Percentiles rank a stretch among this genome's conserved stretches.
Conservation (phyloP, 2,888 invertebrate genomes). For the Tupiocoris notatus region DNA sequence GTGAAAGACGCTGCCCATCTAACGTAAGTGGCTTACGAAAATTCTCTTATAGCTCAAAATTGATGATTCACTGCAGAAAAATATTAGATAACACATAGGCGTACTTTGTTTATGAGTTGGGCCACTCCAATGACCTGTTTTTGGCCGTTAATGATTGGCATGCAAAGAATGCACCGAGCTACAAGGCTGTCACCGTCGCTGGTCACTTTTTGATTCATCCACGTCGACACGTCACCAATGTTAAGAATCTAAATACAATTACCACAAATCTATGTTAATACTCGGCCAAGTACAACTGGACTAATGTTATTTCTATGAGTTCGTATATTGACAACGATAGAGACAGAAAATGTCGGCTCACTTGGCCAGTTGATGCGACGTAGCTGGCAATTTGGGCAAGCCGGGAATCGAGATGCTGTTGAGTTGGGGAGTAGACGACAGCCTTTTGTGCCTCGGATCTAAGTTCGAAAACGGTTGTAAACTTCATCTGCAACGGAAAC, state of each 20-base stretch:
- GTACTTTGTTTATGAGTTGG: conserved; percentile 85
- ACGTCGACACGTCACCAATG: conserved; percentile 80
- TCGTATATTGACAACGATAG: too few species aligned
- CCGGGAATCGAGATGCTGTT: conserved; percentile 68
- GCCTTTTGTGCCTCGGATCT: conserved; percentile 69
- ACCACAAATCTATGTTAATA: too few species aligned
- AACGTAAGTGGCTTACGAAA: too few species aligned
- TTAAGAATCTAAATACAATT: conserved; percentile 72
- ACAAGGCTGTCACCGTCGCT: conserved; percentile 67
- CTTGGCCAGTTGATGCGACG: conserved; percentile 78
- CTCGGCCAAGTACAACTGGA: too few species aligned
- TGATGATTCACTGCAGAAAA: neutral
- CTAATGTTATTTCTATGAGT: too few species aligned
- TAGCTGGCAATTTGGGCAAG: conserved; percentile 81
- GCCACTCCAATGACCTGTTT: conserved; percentile 87
- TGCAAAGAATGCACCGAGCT: conserved; percentile 80
- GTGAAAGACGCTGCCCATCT: too few species aligned
- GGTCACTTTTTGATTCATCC: conserved; percentile 65
- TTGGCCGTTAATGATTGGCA: conserved; percentile 90
- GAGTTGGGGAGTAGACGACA: conserved; percentile 63
- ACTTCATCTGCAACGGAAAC: conserved; percentile 61
- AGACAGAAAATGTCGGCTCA: too few species aligned
- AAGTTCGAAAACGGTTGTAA: conserved; percentile 83
- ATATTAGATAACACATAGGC: neutral
- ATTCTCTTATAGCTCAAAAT: too few species aligned